Evolutionary conservation across 1,140 invertebrate genomes (phyloP).

Genomic region (Argopecten irradians): DNA sequence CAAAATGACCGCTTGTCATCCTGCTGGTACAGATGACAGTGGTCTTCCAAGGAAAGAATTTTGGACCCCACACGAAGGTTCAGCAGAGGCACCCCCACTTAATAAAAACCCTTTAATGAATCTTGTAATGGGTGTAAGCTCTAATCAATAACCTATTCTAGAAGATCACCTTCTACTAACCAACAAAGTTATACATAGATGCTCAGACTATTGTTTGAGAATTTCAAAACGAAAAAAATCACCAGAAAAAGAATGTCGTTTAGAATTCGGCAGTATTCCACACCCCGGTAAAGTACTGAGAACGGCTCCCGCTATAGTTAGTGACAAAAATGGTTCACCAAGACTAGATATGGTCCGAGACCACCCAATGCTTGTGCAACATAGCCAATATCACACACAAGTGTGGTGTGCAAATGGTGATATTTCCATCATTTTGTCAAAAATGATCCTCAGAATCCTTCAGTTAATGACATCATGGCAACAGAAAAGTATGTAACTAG

Average conservation of each 20-base stretch:
- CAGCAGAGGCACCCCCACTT: neutral
- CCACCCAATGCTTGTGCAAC: conserved; percentile 45
- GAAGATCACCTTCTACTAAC: conserved; percentile 43
- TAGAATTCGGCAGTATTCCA: conserved; percentile 31
- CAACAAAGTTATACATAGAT: conserved; percentile 51
- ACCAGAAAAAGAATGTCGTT: conserved; percentile 17
- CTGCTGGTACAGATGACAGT: conserved; percentile 41
- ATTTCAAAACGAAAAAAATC: neutral
- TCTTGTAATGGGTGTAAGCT: conserved; percentile 45
- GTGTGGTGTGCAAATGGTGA: conserved; percentile 30
- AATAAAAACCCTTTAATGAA: conserved; percentile 36
- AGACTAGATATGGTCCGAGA: conserved; percentile 51
- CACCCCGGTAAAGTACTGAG: conserved; percentile 6
- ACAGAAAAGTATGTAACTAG: conserved; percentile 44
- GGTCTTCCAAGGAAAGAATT: conserved; percentile 44
- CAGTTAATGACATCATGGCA: neutral
- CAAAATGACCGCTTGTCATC: conserved; percentile 25
- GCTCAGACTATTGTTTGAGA: conserved; percentile 47
- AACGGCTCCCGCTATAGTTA: conserved; percentile 28
- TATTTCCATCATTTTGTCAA: conserved; percentile 25
- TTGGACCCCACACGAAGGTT: conserved; percentile 50
- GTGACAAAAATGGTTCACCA: conserved; percentile 49
- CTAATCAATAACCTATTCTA: conserved; percentile 29
- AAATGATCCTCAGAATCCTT: conserved; percentile 30
- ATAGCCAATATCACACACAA: conserved; percentile 25